Base-by-base conservation (phyloP, 1,140 invertebrate species). In the Bicyclus anynana region DNA sequence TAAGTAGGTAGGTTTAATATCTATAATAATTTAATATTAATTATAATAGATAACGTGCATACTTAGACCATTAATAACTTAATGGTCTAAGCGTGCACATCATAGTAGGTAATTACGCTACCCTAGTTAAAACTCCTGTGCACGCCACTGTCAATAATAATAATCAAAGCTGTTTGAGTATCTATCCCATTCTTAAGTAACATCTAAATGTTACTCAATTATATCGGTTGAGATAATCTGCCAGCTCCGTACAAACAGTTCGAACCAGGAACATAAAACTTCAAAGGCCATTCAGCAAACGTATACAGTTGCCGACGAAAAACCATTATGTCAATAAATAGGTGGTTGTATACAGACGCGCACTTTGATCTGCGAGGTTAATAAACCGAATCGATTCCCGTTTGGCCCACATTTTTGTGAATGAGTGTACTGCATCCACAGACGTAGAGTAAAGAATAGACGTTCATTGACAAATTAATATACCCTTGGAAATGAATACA, bases 291-390 rank as follows among this genome's bases (percentile, higher is more conserved):
- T 47, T 35, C 14, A 40, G 16, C 14, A 17, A 29, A 49, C 52
- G 27, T 55, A 50, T 14, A 46, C 26, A 20, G 9, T 17, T 27
- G 50, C 44, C 14, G 37, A 56, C 23, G 33, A 54, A 50, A 59
- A 59, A 62, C 48, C 42, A 52, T 59, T 58, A n/a, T 17, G 21
- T 59, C 60, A 62, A 57, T 54, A 60, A 64, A 64, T 52, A 55
- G 12, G 13, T 27, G 20, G 14, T n/a, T 23, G 26, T 17, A 14
- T 40, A 40, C 14, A 40, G 13, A 40, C 37, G 17, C 12, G n/a
- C 46, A 53, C 56, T 65, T 69, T 69, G 63, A 62, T 65, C 53
- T 59, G 40, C 13, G 56, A 44, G 48, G 56, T 67, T 59, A 60
- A 63, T 67, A 60, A 60, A 67, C 50, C 16, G 35, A 48, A 55